Evolutionary conservation across 2,797 vertebrate species (phyloP).

Genomic region (Typhlichthys eigenmanni): DNA sequence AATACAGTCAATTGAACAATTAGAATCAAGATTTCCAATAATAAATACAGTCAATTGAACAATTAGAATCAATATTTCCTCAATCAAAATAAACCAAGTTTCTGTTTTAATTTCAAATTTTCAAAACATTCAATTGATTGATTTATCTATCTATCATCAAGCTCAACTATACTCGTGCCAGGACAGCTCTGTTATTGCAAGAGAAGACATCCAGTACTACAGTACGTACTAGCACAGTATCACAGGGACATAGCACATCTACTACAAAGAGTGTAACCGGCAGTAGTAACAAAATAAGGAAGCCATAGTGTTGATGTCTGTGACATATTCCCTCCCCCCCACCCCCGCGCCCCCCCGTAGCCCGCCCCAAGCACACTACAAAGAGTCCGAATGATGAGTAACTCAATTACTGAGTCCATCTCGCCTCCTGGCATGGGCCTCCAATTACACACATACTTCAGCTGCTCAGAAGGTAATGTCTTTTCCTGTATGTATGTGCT

Average conservation of each 20-base stretch:
- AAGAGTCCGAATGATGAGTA: conserved; percentile 42
- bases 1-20: no score
- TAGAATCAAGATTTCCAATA: no score
- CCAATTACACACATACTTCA: conserved; percentile 53
- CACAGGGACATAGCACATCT: no score
- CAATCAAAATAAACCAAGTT: no score
- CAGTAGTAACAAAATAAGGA: conserved; percentile 10
- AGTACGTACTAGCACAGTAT: no score
- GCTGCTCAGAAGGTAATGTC: conserved; percentile 26
- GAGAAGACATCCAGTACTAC: no score
- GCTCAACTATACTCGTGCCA: background rate
- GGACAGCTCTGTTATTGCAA: background rate
- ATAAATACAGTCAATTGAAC: no score
- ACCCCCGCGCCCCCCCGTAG: conserved; percentile 26
- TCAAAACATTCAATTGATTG: no score
- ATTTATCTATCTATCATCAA: no score
- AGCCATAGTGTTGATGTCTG: conserved; percentile 17
- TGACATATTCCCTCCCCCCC: conserved; percentile 1
- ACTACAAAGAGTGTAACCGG: background rate
- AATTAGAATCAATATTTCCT: no score
- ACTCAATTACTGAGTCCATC: conserved; percentile 53
- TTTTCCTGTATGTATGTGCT: conserved; percentile 7
- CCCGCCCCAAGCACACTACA: conserved; percentile 28
- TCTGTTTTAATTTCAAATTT: no score
- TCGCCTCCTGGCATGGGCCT: conserved; percentile 46